Evolutionary conservation across 2,797 vertebrate genomes (phyloP), one percentile per base, ranked within the genome.

Genomic region (Enteromius viviparus): DNA sequence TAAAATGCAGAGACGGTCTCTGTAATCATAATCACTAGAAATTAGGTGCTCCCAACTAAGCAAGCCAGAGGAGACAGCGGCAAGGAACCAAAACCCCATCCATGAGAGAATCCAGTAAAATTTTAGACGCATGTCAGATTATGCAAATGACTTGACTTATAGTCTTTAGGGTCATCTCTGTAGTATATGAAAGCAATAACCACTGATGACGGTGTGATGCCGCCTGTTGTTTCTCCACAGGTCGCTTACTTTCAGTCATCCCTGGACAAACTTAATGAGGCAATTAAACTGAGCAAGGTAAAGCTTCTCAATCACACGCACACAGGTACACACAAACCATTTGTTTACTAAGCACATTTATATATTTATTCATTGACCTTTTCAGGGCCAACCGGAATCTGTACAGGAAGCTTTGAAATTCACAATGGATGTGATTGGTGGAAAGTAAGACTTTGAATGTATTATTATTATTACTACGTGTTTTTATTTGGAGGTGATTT

Each of bases 351-450:
- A 62, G n/a, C 29, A 8, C 19, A 10, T 62, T 34, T 75, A 40
- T 51, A 45, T 23, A 26, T 81, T 47, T 45, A 26, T 19, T 21
- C 32, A 29, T 34, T 64, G 4, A 21, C n/a, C 12, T 81, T 32
- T 84, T 11, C 80, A 97, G 96, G 95, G 96, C 23, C 96, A 96
- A 82, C 95, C 95, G 0, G 94, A 96, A 72, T 93, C 94, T 0
- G 93, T 96, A 42, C 95, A 96, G 81, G 95, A 96, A 0, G 96
- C 96, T 3, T 90, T 97, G 87, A 92, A 93, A 19, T 97, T 96
- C 84, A 88, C 95, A 37, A 96, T 96, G 96, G 96, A 97, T 10
- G 94, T 97, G 80, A 95, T 96, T 0, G 96, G 95, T 9, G 96
- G 96, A 85, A 96, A 96, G 96, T 97, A 93, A 95, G 96, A 76